Conservation (phyloP, 2,888 invertebrate species). For the Plebejus anna region DNA sequence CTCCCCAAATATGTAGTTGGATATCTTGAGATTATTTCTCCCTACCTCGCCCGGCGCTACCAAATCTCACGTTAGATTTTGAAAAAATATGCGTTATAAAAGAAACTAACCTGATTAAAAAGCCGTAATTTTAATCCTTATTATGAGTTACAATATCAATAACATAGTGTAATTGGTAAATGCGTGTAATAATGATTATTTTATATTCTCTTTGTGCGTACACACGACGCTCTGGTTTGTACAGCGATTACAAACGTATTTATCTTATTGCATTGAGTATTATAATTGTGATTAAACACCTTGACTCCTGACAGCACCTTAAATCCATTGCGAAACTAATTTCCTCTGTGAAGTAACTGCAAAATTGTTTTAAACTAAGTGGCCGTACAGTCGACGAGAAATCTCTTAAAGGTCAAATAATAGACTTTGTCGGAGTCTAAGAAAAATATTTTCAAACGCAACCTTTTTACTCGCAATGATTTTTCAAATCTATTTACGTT, state of each 20-base stretch:
- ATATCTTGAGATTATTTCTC: too few species aligned
- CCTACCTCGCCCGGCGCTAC: too few species aligned
- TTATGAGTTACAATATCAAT: too few species aligned
- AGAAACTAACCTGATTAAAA: too few species aligned
- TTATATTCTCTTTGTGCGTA: background rate
- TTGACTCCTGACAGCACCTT: background rate
- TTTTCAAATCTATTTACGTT: slow-evolving; percentile 51
- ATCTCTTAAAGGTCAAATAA: slow-evolving; percentile 6
- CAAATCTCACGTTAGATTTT: too few species aligned
- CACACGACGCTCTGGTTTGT: background rate
- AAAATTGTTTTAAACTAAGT: slow-evolving; percentile 17
- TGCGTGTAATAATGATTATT: too few species aligned
- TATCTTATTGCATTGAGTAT: background rate
- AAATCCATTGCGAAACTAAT: slow-evolving; percentile 15
- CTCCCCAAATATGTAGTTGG: too few species aligned
- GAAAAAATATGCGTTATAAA: too few species aligned
- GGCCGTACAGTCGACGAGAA: background rate
- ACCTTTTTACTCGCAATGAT: slow-evolving; percentile 43
- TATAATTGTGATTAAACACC: background rate
- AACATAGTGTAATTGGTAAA: too few species aligned
- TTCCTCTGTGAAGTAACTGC: slow-evolving; percentile 2
- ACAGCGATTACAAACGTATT: background rate
- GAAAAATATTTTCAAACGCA: slow-evolving; percentile 40
- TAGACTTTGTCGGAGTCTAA: slow-evolving; percentile 24
- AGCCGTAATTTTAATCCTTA: too few species aligned